Conservation (phyloP, 92 coral and sea anemone genomes). For the Scolanthus callimorphus region DNA sequence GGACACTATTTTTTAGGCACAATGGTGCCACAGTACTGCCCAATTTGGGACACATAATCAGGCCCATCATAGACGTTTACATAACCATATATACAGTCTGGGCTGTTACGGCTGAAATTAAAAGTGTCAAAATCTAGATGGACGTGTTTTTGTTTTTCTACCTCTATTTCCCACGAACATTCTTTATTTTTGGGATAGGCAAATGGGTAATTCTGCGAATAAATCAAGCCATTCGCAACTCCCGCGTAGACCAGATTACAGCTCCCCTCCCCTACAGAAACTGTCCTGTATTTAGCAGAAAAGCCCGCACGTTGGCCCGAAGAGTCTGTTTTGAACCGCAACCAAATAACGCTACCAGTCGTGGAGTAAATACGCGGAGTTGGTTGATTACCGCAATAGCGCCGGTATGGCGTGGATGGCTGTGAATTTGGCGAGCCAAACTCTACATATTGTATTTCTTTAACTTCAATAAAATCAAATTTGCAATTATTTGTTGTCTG, state of each 20-base stretch:
- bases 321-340: conserved; percentile 62
- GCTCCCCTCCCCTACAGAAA: conserved; percentile 71
- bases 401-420: conserved; percentile 30
- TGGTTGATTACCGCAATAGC: conserved; percentile 77
- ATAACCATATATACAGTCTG: conserved; percentile 50
- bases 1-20: conserved; percentile 56
- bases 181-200: conserved; percentile 58
- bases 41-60: conserved; percentile 39
- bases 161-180: conserved; percentile 90
- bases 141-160: conserved; percentile 50
- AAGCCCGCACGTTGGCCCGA: conserved; percentile 54
- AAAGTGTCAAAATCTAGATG: conserved; percentile 73
- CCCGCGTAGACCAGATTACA: conserved; percentile 56
- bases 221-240: conserved; percentile 58
- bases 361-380: conserved; percentile 80
- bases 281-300: conserved; percentile 57
- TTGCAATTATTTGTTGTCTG: conserved; percentile 69
- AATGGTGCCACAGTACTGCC: conserved; percentile 62
- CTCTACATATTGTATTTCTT: conserved; percentile 63
- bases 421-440: conserved; percentile 31
- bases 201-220: conserved; percentile 81
- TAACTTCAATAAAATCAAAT: conserved; percentile 70
- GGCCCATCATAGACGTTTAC: conserved; percentile 79
- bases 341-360: conserved; percentile 57
- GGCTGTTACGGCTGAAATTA: conserved; percentile 53